Evolutionary conservation across 1,140 invertebrate species (phyloP), one percentile per base, ranked within the genome.

Genomic region (Copidosoma floridanum): DNA sequence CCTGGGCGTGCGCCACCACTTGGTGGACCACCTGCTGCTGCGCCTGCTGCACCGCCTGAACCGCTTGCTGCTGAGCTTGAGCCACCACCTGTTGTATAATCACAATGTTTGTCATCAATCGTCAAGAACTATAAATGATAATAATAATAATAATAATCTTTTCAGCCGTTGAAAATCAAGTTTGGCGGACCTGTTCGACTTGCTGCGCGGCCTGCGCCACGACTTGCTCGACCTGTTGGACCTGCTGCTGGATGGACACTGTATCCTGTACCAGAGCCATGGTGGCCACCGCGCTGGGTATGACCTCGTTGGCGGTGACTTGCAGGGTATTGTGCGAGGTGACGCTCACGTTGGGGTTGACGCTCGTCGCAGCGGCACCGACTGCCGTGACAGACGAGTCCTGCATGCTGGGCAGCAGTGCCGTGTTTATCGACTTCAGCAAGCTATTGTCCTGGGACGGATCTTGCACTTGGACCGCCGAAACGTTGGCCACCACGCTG

Each of bases 381-480:
- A 54, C 48, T 64, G 62, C 65, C 0, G 69, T 68, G n/a, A 87
- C 85, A 0, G 85, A 82, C 1, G 86, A 80, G 41, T 87, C 82
- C 38, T 82, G 84, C 37, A 84, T 82, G 12, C 76, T 81, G n/a
- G 78, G 82, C 54, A 82, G 68, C 8, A 82, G 24, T 7, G 76
- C 71, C 18, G 73, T 72, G 56, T 78, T 77, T 44, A 80, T 75
- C 11, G 71, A 71, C 18, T 81, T 73, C 21, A 90, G 74, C 21
- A 90, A 72, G 27, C 85, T 86, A 18, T 85, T 81, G 5, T 76
- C 71, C 0, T 80, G 64, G 4, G 74, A 51, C 44, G 76, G 71
- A 44, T 77, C 70, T 10, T 74, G 64, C 11, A 77, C 70, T 0
- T 75, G 77, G 6, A 32, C 29, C 12, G 29, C 12, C 29, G 12